These are phyloP conservation scores for Buathra laborator DNA, from an alignment of 2,888 invertebrate genomes.

Conservation along the genomic window DNA sequence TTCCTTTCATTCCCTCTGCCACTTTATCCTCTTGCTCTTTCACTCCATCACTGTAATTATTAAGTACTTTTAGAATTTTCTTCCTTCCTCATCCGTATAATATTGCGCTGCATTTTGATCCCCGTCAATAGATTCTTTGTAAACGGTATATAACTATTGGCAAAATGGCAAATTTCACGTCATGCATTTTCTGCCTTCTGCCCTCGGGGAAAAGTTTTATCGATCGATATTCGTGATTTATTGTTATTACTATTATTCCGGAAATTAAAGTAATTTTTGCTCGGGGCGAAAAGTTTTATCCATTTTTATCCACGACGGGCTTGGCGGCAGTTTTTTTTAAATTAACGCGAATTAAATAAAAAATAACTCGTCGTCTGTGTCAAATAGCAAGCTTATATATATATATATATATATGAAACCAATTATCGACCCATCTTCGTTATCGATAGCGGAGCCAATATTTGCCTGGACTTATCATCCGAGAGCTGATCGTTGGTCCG, in stretches of 20 bases:
- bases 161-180: not conserved
- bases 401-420: too few species aligned
- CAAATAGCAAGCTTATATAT: too few species aligned
- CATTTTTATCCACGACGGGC: not conserved
- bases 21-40: slow-evolving; percentile 8
- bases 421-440: too few species aligned
- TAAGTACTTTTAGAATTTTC: slow-evolving; percentile 54
- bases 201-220: not conserved
- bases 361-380: too few species aligned
- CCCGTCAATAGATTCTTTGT: slow-evolving; percentile 25
- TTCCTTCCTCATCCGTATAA: not conserved
- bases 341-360: too few species aligned
- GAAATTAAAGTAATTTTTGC: not conserved
- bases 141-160: slow-evolving; percentile 27
- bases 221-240: not conserved
- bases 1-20: slow-evolving; percentile 29
- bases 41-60: slow-evolving; percentile 37
- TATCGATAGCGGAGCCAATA: too few species aligned
- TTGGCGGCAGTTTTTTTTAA: not conserved
- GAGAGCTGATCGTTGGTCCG: too few species aligned
- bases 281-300: not conserved
- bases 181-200: not conserved
- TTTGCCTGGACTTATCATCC: too few species aligned
- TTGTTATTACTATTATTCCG: not conserved
- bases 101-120: slow-evolving; percentile 22